These are phyloP conservation scores for Maniola jurtina DNA, from an alignment of 1,140 invertebrate species.

Conservation along the genomic window DNA sequence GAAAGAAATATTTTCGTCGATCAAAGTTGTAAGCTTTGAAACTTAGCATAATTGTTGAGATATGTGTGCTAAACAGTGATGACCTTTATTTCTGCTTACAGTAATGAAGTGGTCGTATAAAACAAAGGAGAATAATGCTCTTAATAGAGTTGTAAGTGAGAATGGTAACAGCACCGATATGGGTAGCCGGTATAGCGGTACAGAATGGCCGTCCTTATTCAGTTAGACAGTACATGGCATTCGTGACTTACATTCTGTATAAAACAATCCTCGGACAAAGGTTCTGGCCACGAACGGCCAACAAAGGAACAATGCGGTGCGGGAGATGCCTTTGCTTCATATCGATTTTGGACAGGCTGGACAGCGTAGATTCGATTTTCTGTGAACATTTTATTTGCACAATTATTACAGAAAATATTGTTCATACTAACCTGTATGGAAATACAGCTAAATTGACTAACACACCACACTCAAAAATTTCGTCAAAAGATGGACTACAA, in stretches of 20 bases:
- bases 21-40: too few species aligned
- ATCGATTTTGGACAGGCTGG: slow-evolving; percentile 65
- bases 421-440: too few species aligned
- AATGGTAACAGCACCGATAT: slow-evolving; percentile 44
- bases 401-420: neutral
- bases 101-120: neutral
- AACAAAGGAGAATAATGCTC: slow-evolving; percentile 14
- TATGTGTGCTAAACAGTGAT: neutral
- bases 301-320: slow-evolving; percentile 75
- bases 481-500: too few species aligned
- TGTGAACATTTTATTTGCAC: slow-evolving; percentile 19
- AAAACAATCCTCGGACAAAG: slow-evolving; percentile 77
- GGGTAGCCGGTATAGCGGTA: slow-evolving; percentile 47
- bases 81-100: neutral
- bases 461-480: too few species aligned
- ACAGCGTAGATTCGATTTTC: slow-evolving; percentile 29
- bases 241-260: slow-evolving; percentile 77
- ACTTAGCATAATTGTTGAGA: too few species aligned
- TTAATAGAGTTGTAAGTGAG: slow-evolving; percentile 64
- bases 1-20: too few species aligned
- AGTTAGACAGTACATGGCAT: slow-evolving; percentile 71
- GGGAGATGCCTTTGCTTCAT: slow-evolving; percentile 70
- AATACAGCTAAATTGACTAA: too few species aligned
- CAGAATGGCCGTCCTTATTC: slow-evolving; percentile 64
- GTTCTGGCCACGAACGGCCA: slow-evolving; percentile 65